Percentiles rank a stretch among this genome's conserved stretches.
These are phyloP conservation scores for Periophthalmodon schlosseri DNA, from an alignment of 2,113 vertebrate genomes.

Conservation along the genomic window DNA sequence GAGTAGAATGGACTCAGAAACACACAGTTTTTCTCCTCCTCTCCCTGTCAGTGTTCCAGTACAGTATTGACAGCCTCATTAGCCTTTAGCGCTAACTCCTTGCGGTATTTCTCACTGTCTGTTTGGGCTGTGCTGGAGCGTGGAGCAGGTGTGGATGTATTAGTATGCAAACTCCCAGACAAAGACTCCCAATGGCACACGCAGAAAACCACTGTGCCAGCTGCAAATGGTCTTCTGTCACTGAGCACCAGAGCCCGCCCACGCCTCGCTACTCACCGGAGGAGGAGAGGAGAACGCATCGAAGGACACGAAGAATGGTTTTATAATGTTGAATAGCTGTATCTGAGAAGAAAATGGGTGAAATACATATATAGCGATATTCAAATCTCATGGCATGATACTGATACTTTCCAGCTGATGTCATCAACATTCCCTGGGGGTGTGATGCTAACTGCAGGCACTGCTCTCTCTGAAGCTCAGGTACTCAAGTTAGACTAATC, in stretches of 20 bases:
- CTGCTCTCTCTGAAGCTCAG: no score
- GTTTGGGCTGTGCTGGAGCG: not conserved
- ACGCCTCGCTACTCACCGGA: not conserved
- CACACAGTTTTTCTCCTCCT: not conserved
- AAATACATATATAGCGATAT: no score
- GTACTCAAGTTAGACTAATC: no score
- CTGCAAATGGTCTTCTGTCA: constrained; percentile 42
- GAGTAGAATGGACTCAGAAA: not conserved
- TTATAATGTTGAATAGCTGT: not conserved
- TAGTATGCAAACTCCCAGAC: constrained; percentile 46
- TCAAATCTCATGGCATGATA: no score
- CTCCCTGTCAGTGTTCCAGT: not conserved
- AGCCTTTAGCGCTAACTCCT: constrained; percentile 13
- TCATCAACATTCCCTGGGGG: no score
- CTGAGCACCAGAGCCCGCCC: constrained; percentile 14
- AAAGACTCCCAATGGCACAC: constrained; percentile 36
- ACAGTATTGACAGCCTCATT: constrained; percentile 20
- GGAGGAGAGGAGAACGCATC: not conserved
- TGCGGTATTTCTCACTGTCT: constrained; percentile 25
- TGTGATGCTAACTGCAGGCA: no score
- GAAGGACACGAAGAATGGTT: not conserved
- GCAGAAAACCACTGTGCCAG: constrained; percentile 32
- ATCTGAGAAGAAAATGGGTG: not conserved
- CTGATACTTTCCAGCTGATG: no score
- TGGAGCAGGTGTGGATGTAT: constrained; percentile 35